Conservation (phyloP, 2,113 vertebrate genomes). For the Hirundichthys speculiger region DNA sequence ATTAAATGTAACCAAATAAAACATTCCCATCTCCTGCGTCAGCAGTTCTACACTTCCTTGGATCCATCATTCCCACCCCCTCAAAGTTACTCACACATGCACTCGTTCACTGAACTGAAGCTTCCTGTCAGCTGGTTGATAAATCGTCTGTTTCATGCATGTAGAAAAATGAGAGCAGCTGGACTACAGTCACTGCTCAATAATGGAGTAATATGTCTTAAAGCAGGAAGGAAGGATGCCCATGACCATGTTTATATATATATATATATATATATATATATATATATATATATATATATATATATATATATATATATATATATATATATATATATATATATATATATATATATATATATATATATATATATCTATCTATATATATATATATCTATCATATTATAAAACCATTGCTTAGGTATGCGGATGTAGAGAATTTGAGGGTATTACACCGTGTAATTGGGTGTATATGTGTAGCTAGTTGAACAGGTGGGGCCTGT, state of each 20-base stretch:
- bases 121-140: slow-evolving; percentile 47
- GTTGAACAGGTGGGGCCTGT: slow-evolving; percentile 44
- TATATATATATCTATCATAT: too few species aligned
- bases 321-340: background rate
- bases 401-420: slow-evolving; percentile 23
- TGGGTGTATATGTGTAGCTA: slow-evolving; percentile 21
- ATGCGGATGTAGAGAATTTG: slow-evolving; percentile 43
- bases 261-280: background rate
- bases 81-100: slow-evolving; percentile 36
- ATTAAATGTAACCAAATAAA: slow-evolving; percentile 67
- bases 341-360: background rate
- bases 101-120: slow-evolving; percentile 16
- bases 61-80: slow-evolving; percentile 55
- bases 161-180: slow-evolving; percentile 59
- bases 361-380: background rate
- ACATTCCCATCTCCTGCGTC: slow-evolving; percentile 72
- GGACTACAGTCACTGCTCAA: slow-evolving; percentile 29
- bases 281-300: background rate
- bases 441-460: slow-evolving; percentile 14
- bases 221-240: slow-evolving; percentile 47
- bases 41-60: slow-evolving; percentile 64
- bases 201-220: slow-evolving; percentile 50
- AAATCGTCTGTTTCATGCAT: slow-evolving; percentile 31
- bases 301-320: background rate
- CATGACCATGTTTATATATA: background rate